Conservation (phyloP, 2,888 invertebrate genomes). For the Philaethria dido region DNA sequence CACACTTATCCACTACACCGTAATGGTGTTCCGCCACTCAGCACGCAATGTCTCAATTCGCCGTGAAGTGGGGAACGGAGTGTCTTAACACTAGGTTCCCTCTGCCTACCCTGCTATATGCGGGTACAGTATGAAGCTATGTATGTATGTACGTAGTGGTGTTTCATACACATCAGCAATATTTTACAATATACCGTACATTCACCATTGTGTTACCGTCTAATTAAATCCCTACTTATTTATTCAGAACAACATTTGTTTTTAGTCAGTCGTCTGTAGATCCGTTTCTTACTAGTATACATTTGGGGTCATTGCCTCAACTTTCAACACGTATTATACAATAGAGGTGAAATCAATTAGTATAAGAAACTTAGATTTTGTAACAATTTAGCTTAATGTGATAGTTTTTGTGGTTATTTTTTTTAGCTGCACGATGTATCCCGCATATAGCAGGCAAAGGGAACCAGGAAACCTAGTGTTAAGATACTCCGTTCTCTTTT, state of each 20-base stretch:
- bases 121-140: no score
- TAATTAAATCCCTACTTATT: constrained; percentile 50
- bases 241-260: constrained; percentile 51
- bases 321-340: constrained; percentile 32
- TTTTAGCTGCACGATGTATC: background rate
- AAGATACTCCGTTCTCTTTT: no score
- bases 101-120: no score
- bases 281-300: constrained; percentile 51
- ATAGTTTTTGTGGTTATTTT: background rate
- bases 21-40: no score
- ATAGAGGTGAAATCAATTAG: constrained; percentile 26
- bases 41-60: no score
- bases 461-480: no score
- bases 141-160: background rate
- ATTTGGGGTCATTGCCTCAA: constrained; percentile 45
- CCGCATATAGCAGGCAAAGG: no score
- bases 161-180: constrained; percentile 11
- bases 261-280: constrained; percentile 50
- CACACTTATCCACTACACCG: no score
- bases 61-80: no score
- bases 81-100: no score
- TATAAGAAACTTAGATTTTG: background rate
- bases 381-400: background rate
- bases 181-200: constrained; percentile 42
- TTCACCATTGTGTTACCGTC: constrained; percentile 46